Conservation (phyloP, 2,888 invertebrate species). For the Kuschelorhynchus macadamiae region DNA sequence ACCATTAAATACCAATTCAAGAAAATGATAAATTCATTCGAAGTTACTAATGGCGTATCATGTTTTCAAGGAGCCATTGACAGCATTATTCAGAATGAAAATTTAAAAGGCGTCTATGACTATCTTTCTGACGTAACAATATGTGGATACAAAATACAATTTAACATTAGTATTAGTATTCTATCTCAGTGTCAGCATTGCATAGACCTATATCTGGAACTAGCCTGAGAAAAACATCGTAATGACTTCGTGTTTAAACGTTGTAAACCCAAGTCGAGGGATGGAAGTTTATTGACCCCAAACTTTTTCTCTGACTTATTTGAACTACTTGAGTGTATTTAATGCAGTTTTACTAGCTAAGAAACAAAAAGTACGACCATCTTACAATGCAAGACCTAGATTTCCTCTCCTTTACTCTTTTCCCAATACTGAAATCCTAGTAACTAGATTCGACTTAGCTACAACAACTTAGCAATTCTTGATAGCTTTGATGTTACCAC, state of each 20-base stretch:
- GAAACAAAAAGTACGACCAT: conserved; percentile 79
- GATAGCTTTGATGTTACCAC: conserved; percentile 84
- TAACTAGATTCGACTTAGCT: conserved; percentile 86
- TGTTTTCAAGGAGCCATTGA: no score
- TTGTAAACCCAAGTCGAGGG: conserved; percentile 80
- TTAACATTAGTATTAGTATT: no score
- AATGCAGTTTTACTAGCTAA: conserved; percentile 79
- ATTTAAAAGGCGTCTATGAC: no score
- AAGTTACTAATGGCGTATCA: no score
- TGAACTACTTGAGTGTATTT: conserved; percentile 83
- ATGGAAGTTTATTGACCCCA: conserved; percentile 86
- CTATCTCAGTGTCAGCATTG: conserved; percentile 87
- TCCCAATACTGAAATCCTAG: conserved; percentile 81
- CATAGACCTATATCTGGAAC: conserved; percentile 83
- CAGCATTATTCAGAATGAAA: no score
- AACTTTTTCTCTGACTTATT: conserved; percentile 84
- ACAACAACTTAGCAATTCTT: conserved; percentile 87
- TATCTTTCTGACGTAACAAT: no score
- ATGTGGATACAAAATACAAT: no score
- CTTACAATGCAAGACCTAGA: conserved; percentile 89
- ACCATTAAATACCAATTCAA: no score
- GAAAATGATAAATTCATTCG: no score
- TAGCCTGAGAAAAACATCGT: conserved; percentile 86
- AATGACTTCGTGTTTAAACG: conserved; percentile 87
- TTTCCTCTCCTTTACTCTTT: conserved; percentile 90